Base-by-base conservation (phyloP, 2,797 vertebrate species). In the Eulemur albifrons region DNA sequence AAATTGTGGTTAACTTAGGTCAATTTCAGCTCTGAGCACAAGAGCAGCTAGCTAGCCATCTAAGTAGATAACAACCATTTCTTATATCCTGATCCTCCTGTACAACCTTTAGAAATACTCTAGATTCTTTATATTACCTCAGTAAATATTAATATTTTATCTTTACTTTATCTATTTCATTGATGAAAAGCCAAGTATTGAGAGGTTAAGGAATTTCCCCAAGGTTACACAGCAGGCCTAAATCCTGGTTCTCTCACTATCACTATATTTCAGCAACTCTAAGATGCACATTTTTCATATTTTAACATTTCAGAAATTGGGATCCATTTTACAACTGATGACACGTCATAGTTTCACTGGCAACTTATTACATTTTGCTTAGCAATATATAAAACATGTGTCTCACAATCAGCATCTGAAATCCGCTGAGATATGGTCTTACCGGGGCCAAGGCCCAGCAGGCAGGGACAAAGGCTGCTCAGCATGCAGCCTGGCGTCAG, bases 261-360 rank as follows among this genome's bases (percentile, higher is more conserved):
- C n/a, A 80, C 30, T 32, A 45, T 2, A 32, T n/a, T 81, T 57
- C n/a, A 65, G 23, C 85, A 77, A 38, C 59, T 77, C 54, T 73
- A 45, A 79, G 20, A 85, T 17, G 50, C 23, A 77, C 43, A 54
- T 23, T 86, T 73, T 83, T 84, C 32, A 6, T 50, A 88, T 70
- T 89, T 95, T 89, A 92, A 81, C 21, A 38, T 81, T 32, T 95
- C 23, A 95, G 73, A 92, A 86, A 67, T 4, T 11, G 14, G 27
- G 13, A 65, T 52, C 52, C 43, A 65, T 20, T 15, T 92, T 35
- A 89, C 32, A 91, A 80, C 2, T 30, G 13, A 84, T 48, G 9
- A 27, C 14, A 77, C 23, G n/a, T 75, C 59, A 30, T 13, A 54
- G 79, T 72, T 75, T 94, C 54, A 72, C 0, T 48, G 76, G 21